Percentiles rank a stretch among this genome's conserved stretches.
phyloP scores from a whole-genome alignment of 2,797 vertebrate genomes.

The Arremon aurantiirostris region DNA sequence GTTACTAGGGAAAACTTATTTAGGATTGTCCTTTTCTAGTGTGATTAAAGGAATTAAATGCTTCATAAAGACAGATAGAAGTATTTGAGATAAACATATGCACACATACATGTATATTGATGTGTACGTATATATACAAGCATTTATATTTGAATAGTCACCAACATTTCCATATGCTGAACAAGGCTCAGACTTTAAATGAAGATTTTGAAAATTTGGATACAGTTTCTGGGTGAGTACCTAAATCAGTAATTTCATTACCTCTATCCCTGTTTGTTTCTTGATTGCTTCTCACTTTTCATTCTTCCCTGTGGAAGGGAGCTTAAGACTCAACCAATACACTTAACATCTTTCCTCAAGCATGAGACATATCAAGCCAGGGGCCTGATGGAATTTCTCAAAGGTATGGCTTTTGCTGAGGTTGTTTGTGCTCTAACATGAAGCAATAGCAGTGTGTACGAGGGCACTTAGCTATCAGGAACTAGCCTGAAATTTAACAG shows the following conservation, averaged over 20 bases:
- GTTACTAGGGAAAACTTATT: neutral
- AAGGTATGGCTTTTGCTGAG: neutral
- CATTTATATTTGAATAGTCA: neutral
- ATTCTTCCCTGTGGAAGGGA: neutral
- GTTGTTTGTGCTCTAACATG: neutral
- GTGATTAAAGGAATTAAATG: neutral
- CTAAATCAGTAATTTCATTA: neutral
- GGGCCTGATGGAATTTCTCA: neutral
- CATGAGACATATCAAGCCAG: accelerated
- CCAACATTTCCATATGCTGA: neutral
- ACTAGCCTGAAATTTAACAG: neutral
- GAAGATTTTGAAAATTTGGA: neutral
- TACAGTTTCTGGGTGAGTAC: neutral
- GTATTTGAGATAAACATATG: neutral
- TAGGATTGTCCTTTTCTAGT: neutral
- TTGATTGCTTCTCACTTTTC: accelerated
- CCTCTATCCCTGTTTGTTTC: neutral
- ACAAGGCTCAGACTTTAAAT: neutral
- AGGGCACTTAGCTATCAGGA: accelerated
- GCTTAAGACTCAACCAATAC: neutral
- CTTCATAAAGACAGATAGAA: neutral
- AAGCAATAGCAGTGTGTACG: accelerated
- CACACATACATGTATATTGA: accelerated
- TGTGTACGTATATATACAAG: neutral
- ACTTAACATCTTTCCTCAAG: neutral